A percentile compares a stretch with the other conserved stretches of the same genome.
phyloP scores from a whole-genome alignment of 2,113 vertebrate species.

The Sinocyclocheilus anophthalmus region DNA sequence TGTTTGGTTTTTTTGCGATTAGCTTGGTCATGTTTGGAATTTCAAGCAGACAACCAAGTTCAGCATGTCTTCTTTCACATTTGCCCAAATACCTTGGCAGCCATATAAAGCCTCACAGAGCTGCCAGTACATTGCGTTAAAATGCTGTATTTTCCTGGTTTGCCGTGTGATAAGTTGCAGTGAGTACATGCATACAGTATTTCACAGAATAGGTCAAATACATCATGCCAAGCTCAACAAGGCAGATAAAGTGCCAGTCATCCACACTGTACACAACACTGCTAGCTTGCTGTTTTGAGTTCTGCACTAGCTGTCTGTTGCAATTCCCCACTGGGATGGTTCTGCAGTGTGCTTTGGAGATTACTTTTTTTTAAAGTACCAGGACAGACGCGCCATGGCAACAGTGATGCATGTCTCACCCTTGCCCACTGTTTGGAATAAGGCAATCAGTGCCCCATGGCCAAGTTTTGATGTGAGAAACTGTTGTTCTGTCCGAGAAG shows the following conservation, averaged over 20 bases:
- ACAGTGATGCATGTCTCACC: conserved; percentile 52
- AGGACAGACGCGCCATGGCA: conserved; percentile 46
- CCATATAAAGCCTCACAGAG: not conserved
- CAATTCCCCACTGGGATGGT: not conserved
- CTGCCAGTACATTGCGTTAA: conserved; percentile 13
- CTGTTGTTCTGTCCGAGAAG: conserved; percentile 41
- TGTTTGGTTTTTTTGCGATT: not conserved
- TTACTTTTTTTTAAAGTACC: conserved; percentile 56
- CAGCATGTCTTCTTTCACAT: not conserved
- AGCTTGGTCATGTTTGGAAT: not conserved
- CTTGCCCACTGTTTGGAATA: conserved; percentile 60
- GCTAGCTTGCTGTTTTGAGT: not conserved
- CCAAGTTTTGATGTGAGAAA: conserved; percentile 67
- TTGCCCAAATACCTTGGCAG: conserved; percentile 6
- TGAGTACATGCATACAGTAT: not conserved
- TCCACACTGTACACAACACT: not conserved
- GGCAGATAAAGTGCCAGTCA: not conserved
- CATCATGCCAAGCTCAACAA: conserved; percentile 2
- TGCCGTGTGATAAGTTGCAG: not conserved
- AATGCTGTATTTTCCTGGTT: not conserved
- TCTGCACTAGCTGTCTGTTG: not conserved
- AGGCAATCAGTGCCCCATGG: conserved; percentile 63
- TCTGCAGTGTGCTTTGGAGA: conserved; percentile 38
- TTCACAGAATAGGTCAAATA: not conserved
- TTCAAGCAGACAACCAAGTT: conserved; percentile 15